phyloP scores from a whole-genome alignment of 2,888 invertebrate species.

The Dendrolimus pini region DNA sequence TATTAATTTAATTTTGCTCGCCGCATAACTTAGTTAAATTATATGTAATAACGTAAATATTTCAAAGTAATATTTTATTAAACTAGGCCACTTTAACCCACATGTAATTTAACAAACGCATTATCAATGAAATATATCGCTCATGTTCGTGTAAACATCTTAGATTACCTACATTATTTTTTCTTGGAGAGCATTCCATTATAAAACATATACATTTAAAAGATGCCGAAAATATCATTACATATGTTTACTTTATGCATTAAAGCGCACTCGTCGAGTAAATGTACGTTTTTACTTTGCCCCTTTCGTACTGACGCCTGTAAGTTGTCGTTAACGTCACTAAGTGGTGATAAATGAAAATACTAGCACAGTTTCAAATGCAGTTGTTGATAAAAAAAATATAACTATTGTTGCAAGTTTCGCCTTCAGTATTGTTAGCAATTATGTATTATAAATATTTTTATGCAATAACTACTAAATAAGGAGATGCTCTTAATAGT shows the following conservation, averaged over 20 bases:
- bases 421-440: not conserved
- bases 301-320: constrained; percentile 8
- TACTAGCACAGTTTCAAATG: constrained; percentile 34
- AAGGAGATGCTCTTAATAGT: too few relatives aligned
- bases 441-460: too few relatives aligned
- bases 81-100: not conserved
- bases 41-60: constrained; percentile 1
- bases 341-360: constrained; percentile 37
- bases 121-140: not conserved
- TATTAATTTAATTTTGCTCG: not conserved
- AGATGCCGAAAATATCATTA: constrained; percentile 10
- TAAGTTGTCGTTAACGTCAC: constrained; percentile 19
- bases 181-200: not conserved
- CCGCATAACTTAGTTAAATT: not conserved
- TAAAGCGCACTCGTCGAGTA: constrained; percentile 3
- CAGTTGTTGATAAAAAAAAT: constrained; percentile 21
- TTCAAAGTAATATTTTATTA: not conserved
- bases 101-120: not conserved
- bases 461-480: too few relatives aligned
- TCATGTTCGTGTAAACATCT: constrained; percentile 9
- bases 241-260: constrained; percentile 6
- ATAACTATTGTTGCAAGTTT: constrained; percentile 2
- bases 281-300: constrained; percentile 6
- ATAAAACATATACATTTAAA: constrained; percentile 10
- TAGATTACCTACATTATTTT: constrained; percentile 12